Evolutionary conservation across 2,113 vertebrate genomes (phyloP).

Genomic region (Melanotaenia duboulayi): DNA sequence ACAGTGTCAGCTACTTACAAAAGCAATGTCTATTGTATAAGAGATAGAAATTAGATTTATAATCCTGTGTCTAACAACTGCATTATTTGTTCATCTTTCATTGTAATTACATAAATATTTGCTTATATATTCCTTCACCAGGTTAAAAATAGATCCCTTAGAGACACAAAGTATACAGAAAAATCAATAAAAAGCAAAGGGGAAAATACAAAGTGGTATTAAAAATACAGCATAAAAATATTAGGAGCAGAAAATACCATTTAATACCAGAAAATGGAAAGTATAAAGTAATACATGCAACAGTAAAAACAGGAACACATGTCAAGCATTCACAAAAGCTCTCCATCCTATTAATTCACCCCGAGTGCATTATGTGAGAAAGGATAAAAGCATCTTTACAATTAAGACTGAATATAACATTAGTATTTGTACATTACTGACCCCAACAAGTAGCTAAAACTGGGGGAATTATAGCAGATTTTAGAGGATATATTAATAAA

Average conservation of each 20-base stretch:
- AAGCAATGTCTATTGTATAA: slow-evolving; percentile 1
- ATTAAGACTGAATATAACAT: slow-evolving; percentile 27
- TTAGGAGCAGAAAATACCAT: not conserved
- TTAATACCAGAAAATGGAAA: slow-evolving; percentile 19
- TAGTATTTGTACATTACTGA: slow-evolving; percentile 29
- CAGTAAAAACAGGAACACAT: slow-evolving; percentile 9
- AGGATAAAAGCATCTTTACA: slow-evolving; percentile 44
- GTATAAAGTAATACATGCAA: slow-evolving; percentile 8
- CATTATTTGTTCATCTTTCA: not conserved
- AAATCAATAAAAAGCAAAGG: not conserved
- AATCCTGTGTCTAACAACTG: not conserved
- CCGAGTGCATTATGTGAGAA: slow-evolving; percentile 25
- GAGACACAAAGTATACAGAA: not conserved
- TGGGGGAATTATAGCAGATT: slow-evolving; percentile 8
- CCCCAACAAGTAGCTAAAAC: slow-evolving; percentile 3
- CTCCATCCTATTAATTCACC: slow-evolving; percentile 21
- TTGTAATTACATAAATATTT: not conserved
- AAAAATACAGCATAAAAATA: slow-evolving; percentile 1
- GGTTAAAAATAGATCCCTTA: not conserved
- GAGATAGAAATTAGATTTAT: not conserved
- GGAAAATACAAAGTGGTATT: not conserved
- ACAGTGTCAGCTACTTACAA: not conserved
- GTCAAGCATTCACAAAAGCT: slow-evolving; percentile 19
- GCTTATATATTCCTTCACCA: slow-evolving; percentile 6
- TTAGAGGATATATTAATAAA: slow-evolving; percentile 6